Conservation (phyloP, 1,140 invertebrate species). For the Ips typographus region DNA sequence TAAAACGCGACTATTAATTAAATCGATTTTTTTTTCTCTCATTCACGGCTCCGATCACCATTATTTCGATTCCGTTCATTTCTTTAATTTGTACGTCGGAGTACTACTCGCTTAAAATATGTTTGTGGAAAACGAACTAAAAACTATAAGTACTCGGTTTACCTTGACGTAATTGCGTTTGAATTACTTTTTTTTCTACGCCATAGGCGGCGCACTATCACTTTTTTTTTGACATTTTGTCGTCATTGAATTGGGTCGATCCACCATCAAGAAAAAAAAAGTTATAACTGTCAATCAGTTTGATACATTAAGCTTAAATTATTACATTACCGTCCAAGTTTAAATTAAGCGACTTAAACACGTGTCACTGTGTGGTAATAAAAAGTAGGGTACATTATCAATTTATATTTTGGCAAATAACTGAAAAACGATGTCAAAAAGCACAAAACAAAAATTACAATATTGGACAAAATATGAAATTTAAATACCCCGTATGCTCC, state of each 20-base stretch:
- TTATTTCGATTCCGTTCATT: conserved; percentile 27
- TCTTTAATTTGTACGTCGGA: conserved; percentile 21
- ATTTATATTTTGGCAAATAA: no score
- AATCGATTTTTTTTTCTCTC: conserved; percentile 21
- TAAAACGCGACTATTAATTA: conserved; percentile 21
- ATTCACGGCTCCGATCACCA: conserved; percentile 1
- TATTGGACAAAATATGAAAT: no score
- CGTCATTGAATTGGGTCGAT: background rate
- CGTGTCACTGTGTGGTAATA: no score
- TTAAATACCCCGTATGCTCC: no score
- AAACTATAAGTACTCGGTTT: conserved; percentile 31
- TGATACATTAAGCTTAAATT: background rate
- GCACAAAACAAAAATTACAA: no score
- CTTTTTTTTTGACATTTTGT: conserved; percentile 2
- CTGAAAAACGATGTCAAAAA: no score
- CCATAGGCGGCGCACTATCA: background rate
- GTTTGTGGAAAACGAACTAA: conserved; percentile 32
- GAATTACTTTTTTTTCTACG: conserved; percentile 14
- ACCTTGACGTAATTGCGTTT: conserved; percentile 30
- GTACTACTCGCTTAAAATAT: conserved; percentile 18
- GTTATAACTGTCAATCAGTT: background rate
- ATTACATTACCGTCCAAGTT: background rate
- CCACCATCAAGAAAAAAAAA: background rate
- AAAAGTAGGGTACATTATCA: no score
- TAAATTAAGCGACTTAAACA: background rate